Percentiles rank a stretch among this genome's conserved stretches.
Evolutionary conservation across 2,888 invertebrate genomes (phyloP).

Genomic region (Euproctis similis): DNA sequence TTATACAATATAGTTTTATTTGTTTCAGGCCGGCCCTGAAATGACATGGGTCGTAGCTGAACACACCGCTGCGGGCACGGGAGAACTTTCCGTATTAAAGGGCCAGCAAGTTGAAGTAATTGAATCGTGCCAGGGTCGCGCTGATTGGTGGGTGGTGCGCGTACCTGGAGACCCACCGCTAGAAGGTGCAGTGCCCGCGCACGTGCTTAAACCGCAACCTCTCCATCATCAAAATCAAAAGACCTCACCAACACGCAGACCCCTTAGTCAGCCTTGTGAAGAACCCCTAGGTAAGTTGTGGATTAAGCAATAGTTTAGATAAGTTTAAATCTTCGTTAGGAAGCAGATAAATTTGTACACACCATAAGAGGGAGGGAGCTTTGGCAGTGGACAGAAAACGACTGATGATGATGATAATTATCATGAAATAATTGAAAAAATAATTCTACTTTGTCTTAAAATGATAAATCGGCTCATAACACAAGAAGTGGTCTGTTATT

Average conservation of each 20-base stretch:
- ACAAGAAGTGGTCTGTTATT: no score
- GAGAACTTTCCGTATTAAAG: conserved; percentile 89
- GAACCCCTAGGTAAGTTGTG: conserved; percentile 69
- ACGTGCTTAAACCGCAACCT: conserved; percentile 78
- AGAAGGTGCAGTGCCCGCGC: conserved; percentile 88
- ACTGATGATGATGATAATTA: no score
- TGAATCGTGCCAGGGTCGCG: conserved; percentile 81
- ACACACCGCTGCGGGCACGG: conserved; percentile 83
- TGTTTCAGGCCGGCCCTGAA: conserved; percentile 84
- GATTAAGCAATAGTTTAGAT: no score
- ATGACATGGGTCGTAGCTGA: conserved; percentile 95
- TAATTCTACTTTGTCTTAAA: no score
- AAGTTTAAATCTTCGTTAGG: no score
- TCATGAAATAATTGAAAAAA: no score
- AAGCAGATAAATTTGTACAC: no score
- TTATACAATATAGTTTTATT: background rate
- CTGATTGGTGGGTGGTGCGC: conserved; percentile 84
- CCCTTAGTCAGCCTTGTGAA: conserved; percentile 58
- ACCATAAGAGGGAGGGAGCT: no score
- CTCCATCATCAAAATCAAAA: conserved; percentile 45
- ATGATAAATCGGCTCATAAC: no score
- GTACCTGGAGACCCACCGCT: conserved; percentile 77
- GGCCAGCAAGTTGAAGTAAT: conserved; percentile 96
- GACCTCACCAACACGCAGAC: conserved; percentile 60
- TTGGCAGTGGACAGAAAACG: no score